phyloP scores from a whole-genome alignment of 2,113 vertebrate genomes.

The Embiotoca jacksoni region DNA sequence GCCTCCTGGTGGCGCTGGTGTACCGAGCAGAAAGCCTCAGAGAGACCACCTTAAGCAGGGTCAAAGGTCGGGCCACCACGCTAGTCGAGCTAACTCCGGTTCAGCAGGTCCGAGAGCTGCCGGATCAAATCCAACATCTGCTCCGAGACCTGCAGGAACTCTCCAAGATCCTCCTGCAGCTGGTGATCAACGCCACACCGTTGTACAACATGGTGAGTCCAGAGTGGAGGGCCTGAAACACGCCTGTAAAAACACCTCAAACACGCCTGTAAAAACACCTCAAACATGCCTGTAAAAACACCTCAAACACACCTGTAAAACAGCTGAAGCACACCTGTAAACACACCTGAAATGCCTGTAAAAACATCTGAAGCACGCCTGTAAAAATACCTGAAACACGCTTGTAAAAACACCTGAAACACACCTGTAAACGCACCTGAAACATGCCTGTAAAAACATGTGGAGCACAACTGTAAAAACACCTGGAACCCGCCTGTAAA shows the following conservation, averaged over 20 bases:
- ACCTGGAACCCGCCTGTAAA: background rate
- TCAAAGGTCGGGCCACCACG: slow-evolving; percentile 28
- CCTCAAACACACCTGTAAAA: no score
- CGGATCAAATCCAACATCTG: slow-evolving; percentile 58
- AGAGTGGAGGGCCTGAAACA: background rate
- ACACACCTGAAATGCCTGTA: background rate
- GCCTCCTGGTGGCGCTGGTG: slow-evolving; percentile 61
- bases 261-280: no score
- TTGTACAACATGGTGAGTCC: slow-evolving; percentile 80
- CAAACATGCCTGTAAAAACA: no score
- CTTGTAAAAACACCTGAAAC: background rate
- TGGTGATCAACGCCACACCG: slow-evolving; percentile 79
- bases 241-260: no score
- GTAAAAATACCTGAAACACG: background rate
- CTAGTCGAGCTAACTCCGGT: slow-evolving; percentile 58
- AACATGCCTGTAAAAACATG: no score
- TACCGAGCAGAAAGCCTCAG: slow-evolving; percentile 57
- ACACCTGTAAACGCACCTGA: background rate
- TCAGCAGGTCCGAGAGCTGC: slow-evolving; percentile 60
- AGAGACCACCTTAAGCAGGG: slow-evolving; percentile 20
- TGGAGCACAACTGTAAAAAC: background rate
- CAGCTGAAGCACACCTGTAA: background rate
- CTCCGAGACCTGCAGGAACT: slow-evolving; percentile 72
- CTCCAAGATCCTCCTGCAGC: slow-evolving; percentile 74
- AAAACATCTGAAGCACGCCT: background rate